Evolutionary conservation across 2,113 vertebrate species (phyloP).

Genomic region (Hypomesus transpacificus): DNA sequence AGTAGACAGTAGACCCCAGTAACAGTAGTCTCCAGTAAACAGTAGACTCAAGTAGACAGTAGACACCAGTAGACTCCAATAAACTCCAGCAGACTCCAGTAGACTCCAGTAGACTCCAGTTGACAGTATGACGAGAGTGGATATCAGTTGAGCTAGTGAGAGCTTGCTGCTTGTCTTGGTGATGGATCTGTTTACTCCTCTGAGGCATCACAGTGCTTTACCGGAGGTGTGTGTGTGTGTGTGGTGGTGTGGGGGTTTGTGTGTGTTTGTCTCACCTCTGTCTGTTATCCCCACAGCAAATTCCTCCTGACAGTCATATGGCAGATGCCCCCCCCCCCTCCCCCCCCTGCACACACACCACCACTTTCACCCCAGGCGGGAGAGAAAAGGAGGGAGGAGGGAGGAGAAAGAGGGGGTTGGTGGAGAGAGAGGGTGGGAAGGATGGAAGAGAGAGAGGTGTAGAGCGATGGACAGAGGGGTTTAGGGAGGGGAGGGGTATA

Average conservation of each 20-base stretch:
- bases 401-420: background rate
- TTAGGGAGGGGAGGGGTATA: background rate
- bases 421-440: background rate
- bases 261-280: background rate
- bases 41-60: no score
- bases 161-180: background rate
- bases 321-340: background rate
- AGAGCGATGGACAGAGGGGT: background rate
- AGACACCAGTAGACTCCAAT: no score
- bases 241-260: background rate
- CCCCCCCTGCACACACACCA: no score
- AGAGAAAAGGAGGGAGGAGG: background rate
- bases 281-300: background rate
- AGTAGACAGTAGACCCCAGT: no score
- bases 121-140: no score
- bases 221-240: background rate
- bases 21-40: no score
- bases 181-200: no score
- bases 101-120: no score
- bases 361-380: background rate
- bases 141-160: background rate
- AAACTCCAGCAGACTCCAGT: no score
- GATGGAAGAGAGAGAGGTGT: background rate
- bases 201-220: background rate
- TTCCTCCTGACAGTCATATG: background rate